Conservation (phyloP, 1,140 invertebrate genomes). For the Steinernema khuongi region DNA sequence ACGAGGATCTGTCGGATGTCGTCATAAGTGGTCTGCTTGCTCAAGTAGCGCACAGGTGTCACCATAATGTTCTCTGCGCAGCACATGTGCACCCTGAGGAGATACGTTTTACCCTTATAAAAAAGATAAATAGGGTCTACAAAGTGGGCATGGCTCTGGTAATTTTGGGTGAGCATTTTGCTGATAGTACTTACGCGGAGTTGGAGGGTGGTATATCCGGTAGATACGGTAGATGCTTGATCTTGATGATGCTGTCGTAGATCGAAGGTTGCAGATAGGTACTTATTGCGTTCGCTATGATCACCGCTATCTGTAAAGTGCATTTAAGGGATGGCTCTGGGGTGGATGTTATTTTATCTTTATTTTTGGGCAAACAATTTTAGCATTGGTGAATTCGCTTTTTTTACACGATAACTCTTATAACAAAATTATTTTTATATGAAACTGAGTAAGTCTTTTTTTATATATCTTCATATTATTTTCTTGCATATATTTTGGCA, state of each 20-base stretch:
- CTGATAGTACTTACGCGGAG: slow-evolving; percentile 34
- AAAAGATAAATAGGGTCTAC: slow-evolving; percentile 15
- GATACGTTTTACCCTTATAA: slow-evolving; percentile 1
- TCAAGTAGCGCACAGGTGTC: slow-evolving; percentile 43
- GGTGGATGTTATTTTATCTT: no score
- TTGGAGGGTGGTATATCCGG: slow-evolving; percentile 58
- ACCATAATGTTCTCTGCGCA: slow-evolving; percentile 57
- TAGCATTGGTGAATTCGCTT: no score
- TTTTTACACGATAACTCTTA: neutral
- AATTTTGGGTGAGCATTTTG: neutral
- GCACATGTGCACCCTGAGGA: slow-evolving; percentile 48
- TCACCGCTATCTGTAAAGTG: slow-evolving; percentile 69
- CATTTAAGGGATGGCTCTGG: no score
- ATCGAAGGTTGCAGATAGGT: slow-evolving; percentile 86
- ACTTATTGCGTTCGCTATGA: slow-evolving; percentile 87
- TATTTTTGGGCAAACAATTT: no score
- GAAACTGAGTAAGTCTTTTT: no score
- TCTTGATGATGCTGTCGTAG: slow-evolving; percentile 95
- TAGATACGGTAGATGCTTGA: slow-evolving; percentile 76
- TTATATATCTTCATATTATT: no score
- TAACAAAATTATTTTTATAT: neutral
- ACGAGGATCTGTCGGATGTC: slow-evolving; percentile 51
- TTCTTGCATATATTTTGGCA: no score
- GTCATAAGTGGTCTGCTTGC: slow-evolving; percentile 48
- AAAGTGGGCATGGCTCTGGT: neutral